Percentiles rank a stretch among this genome's conserved stretches.
Evolutionary conservation across 2,113 vertebrate species (phyloP).

Genomic region (Megaptera novaeangliae): DNA sequence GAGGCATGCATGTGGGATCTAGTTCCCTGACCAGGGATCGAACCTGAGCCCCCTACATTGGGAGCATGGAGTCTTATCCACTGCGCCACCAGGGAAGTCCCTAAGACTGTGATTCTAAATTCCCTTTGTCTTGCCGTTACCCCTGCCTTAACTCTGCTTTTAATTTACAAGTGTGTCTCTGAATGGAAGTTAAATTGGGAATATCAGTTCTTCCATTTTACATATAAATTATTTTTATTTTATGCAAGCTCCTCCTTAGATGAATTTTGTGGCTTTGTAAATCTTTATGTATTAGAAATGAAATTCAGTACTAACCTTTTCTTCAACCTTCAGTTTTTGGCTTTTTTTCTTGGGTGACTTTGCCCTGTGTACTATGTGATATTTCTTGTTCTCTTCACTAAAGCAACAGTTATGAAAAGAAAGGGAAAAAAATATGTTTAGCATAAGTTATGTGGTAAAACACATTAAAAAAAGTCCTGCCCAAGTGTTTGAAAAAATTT

Average conservation of each 20-base stretch:
- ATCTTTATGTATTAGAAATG: neutral
- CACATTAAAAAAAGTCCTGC: neutral
- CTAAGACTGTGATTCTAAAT: neutral
- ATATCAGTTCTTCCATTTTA: conserved; percentile 4
- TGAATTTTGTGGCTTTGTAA: neutral
- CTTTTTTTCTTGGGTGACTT: neutral
- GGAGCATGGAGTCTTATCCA: no score
- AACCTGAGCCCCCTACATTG: no score
- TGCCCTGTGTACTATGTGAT: neutral
- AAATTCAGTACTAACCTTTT: neutral
- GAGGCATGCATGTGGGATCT: no score
- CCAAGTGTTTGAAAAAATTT: neutral
- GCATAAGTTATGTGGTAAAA: neutral
- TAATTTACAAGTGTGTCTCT: neutral
- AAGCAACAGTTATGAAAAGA: neutral
- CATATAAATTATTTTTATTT: neutral
- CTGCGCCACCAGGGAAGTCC: no score
- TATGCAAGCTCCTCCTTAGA: neutral
- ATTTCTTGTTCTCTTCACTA: neutral
- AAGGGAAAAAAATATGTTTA: neutral
- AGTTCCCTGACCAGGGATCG: no score
- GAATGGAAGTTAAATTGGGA: neutral
- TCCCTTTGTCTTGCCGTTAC: neutral
- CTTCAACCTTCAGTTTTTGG: neutral
- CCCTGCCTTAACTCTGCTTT: neutral